phyloP scores from a whole-genome alignment of 2,113 vertebrate species.

The Oreochromis tanganicae region DNA sequence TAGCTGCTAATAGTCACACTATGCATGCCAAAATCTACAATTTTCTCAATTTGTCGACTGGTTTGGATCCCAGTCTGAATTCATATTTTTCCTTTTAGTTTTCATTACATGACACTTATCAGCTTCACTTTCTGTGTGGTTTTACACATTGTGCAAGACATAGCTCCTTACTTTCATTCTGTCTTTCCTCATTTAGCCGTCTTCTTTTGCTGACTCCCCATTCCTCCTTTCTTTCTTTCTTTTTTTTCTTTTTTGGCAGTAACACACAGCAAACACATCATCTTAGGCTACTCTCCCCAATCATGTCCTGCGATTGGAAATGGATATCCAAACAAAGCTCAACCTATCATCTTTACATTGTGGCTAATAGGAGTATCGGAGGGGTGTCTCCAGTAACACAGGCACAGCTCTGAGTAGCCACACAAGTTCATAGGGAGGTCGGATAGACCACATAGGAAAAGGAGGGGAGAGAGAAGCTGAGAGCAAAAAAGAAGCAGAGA shows the following conservation, averaged over 20 bases:
- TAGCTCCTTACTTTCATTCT: not conserved
- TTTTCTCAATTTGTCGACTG: not conserved
- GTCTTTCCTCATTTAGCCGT: not conserved
- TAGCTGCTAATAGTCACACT: not conserved
- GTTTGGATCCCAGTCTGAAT: not conserved
- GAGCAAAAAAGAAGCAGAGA: not conserved
- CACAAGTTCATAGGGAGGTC: conserved; percentile 59
- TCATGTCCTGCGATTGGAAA: conserved; percentile 49
- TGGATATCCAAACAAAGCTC: conserved; percentile 57
- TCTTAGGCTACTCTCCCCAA: conserved; percentile 21
- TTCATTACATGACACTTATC: not conserved
- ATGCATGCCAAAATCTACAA: not conserved
- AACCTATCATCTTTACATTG: conserved; percentile 61
- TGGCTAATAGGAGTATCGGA: conserved; percentile 47
- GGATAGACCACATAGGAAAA: conserved; percentile 16
- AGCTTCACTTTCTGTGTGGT: not conserved
- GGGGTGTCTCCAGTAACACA: conserved; percentile 65
- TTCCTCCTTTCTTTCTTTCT: not conserved
- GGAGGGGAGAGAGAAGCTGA: not conserved
- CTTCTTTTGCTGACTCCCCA: not conserved
- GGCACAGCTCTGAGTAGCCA: conserved; percentile 25
- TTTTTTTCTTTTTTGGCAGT: conserved; percentile 9
- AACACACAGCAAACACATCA: conserved; percentile 35
- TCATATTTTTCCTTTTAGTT: not conserved
- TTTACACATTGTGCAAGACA: not conserved